Percentiles rank a stretch among this genome's conserved stretches.
Conservation (phyloP, 1,140 invertebrate species). For the Megalopta genalis region DNA sequence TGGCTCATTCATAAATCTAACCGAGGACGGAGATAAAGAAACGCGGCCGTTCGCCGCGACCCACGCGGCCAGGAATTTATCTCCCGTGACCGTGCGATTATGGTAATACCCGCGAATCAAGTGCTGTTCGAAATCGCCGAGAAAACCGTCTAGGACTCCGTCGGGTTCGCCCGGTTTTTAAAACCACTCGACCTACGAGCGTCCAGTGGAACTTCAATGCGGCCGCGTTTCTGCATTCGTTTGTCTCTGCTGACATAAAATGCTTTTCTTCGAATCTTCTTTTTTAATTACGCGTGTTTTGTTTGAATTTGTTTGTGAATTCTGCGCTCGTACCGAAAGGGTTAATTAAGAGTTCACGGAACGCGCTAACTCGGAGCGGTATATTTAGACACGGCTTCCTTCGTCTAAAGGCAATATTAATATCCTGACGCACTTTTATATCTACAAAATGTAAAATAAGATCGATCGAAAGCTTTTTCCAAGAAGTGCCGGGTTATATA, state of each 20-base stretch:
- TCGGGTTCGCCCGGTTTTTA: neutral
- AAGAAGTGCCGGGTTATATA: neutral
- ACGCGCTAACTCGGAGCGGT: too few relatives aligned
- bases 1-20: slow-evolving; percentile 30
- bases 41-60: neutral
- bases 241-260: too few relatives aligned
- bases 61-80: neutral
- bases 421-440: neutral
- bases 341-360: too few relatives aligned
- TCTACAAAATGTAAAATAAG: slow-evolving; percentile 1
- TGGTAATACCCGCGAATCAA: neutral
- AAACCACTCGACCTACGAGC: too few relatives aligned
- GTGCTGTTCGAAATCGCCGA: neutral
- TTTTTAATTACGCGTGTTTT: too few relatives aligned
- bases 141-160: neutral
- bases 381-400: too few relatives aligned
- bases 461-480: neutral
- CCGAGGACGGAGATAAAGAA: neutral
- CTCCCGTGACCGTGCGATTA: neutral
- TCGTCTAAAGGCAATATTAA: neutral
- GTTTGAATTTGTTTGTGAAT: too few relatives aligned
- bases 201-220: too few relatives aligned
- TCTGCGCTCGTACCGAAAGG: too few relatives aligned
- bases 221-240: too few relatives aligned
- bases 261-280: too few relatives aligned